A percentile compares a stretch with the other conserved stretches of the same genome.
These are phyloP conservation scores for Ochropleura leucogaster DNA, from an alignment of 2,888 invertebrate species.

Conservation along the genomic window DNA sequence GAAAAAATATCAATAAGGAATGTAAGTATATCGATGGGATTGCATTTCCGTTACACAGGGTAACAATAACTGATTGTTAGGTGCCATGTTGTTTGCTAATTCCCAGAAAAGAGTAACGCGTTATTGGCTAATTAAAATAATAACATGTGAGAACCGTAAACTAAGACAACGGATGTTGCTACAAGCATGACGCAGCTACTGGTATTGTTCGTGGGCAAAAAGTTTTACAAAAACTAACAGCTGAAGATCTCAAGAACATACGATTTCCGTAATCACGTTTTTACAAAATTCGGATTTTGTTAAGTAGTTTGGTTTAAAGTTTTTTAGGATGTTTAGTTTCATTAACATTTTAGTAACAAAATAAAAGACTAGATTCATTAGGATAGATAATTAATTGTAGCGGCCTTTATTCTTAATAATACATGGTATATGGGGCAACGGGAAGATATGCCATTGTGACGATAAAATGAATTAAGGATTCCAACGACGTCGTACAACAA, in stretches of 20 bases:
- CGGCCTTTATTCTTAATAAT: neutral
- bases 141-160: conserved; percentile 57
- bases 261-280: conserved; percentile 56
- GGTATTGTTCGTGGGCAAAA: conserved; percentile 60
- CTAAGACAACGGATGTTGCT: conserved; percentile 64
- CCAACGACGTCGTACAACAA: conserved; percentile 53
- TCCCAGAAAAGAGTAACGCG: conserved; percentile 42
- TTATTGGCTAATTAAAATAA: conserved; percentile 54
- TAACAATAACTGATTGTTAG: conserved; percentile 37
- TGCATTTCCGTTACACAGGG: conserved; percentile 27
- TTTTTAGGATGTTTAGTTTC: conserved; percentile 25
- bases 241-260: conserved; percentile 63
- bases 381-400: neutral
- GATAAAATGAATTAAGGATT: conserved; percentile 53
- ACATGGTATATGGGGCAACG: conserved; percentile 8
- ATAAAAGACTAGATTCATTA: neutral
- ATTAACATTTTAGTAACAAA: neutral
- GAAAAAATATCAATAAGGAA: conserved; percentile 1
- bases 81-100: conserved; percentile 27
- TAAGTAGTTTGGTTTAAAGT: conserved; percentile 9
- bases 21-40: conserved; percentile 16
- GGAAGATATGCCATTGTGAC: conserved; percentile 34
- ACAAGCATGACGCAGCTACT: conserved; percentile 50
- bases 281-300: conserved; percentile 38
- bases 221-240: conserved; percentile 61